A percentile compares a stretch with the other conserved stretches of the same genome.
These are phyloP conservation scores for Dipodomys stephensi DNA, from an alignment of 2,113 vertebrate genomes.

Conservation along the genomic window DNA sequence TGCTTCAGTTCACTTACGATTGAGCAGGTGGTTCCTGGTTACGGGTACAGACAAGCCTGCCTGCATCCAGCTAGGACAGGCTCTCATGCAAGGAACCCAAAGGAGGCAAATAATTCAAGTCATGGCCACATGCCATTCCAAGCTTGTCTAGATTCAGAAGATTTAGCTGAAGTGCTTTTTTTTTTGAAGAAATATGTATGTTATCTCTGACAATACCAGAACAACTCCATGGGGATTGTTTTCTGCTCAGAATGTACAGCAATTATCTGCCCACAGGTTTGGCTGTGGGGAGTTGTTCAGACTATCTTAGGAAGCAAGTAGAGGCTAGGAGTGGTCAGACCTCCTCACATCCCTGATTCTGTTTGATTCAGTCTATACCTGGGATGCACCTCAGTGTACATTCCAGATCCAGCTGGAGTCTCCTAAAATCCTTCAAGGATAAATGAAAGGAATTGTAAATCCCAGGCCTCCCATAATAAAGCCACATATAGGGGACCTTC, in stretches of 20 bases:
- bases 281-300: neutral
- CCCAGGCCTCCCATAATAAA: too few relatives aligned
- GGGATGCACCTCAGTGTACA: neutral
- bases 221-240: neutral
- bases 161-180: neutral
- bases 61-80: neutral
- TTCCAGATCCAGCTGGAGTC: neutral
- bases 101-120: neutral
- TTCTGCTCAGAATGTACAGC: neutral
- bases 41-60: neutral
- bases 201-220: constrained; percentile 21
- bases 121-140: too few relatives aligned
- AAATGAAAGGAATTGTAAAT: neutral
- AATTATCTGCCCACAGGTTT: neutral
- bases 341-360: neutral
- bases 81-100: neutral
- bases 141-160: neutral
- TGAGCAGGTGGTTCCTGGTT: neutral
- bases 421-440: neutral
- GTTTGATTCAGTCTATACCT: neutral
- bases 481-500: neutral
- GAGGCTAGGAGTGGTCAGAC: neutral
- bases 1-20: neutral
- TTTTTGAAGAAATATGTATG: neutral
- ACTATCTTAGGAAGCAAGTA: neutral